Base-by-base conservation (phyloP, 2,888 invertebrate genomes). In the Drosophila borborema region DNA sequence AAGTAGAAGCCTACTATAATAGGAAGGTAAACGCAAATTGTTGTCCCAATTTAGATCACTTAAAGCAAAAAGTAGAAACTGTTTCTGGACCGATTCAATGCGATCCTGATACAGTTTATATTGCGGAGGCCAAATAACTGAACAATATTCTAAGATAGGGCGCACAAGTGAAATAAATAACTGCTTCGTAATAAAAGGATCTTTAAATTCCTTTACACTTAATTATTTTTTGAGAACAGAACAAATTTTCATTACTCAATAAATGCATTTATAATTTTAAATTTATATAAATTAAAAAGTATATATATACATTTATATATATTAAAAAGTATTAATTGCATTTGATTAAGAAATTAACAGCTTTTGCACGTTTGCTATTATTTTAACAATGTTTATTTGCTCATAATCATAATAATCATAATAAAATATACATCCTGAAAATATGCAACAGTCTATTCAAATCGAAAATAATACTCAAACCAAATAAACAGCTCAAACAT, bases 401-500 rank as follows among this genome's bases (percentile, higher is more conserved):
- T 4, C 1, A 9, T 23, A 3, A 48, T 3, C 16, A 16, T 16
- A 1, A 48, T 28, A n/a, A 16, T 7, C 16, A 28, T 46, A 14
- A 23, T 2, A n/a, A 28, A 3, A 28, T n/a, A 3, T 16, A 16
- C 5, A 48, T 9, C 31, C 49, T n/a, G n/a, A 49, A 6, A 49
- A 56, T 56, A 60, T 53, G 51, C 70, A 43, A 18, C 12, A 20
- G 2, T 54, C 41, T 23, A 16, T 12, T 28, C 1, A 23, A 23
- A 23, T 23, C 6, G 14, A 9, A 1, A 4, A 1, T 2, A 59
- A 16, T 46, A 31, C 36, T 4, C n/a, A 8, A 73, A 64, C 72
- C 53, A 16, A 2, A 0, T 0, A 0, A 0, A 10, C 0, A 16
- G 9, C 3, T 1, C 12, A 45, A 0, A 46, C 14, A 51, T 16